phyloP scores from a whole-genome alignment of 2,888 invertebrate species.

The Nipponacmea schrenckii region DNA sequence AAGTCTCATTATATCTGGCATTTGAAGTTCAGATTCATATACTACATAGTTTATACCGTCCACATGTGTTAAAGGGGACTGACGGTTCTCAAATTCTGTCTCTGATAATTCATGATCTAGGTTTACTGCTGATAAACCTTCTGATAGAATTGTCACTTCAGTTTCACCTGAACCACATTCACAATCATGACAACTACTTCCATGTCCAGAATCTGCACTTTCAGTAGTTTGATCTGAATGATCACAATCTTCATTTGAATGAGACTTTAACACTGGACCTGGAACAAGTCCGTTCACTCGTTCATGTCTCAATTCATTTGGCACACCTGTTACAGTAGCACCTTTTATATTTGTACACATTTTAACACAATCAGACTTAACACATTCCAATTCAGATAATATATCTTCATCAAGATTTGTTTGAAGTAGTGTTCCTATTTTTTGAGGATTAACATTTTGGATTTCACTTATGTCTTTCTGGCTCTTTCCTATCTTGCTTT shows the following conservation, averaged over 20 bases:
- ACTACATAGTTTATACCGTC: slow-evolving; percentile 66
- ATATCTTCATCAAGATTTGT: background rate
- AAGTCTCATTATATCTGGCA: slow-evolving; percentile 98
- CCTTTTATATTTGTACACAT: background rate
- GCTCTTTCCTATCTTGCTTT: no score
- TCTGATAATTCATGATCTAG: slow-evolving; percentile 1
- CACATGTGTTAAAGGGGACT: slow-evolving; percentile 21
- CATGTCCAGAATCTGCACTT: slow-evolving; percentile 29
- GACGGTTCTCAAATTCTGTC: background rate
- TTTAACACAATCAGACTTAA: slow-evolving; percentile 15
- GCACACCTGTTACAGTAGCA: background rate
- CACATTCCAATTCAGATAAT: slow-evolving; percentile 6
- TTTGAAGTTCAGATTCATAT: slow-evolving; percentile 95
- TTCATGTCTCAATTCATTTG: slow-evolving; percentile 33
- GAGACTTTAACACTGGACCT: slow-evolving; percentile 23
- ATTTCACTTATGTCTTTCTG: no score
- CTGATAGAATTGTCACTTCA: slow-evolving; percentile 16
- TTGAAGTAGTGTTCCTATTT: slow-evolving; percentile 1
- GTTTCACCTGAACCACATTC: slow-evolving; percentile 20
- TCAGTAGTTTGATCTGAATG: slow-evolving; percentile 15
- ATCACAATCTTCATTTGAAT: slow-evolving; percentile 20
- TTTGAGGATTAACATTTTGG: background rate
- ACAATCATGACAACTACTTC: slow-evolving; percentile 31
- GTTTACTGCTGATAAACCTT: slow-evolving; percentile 10
- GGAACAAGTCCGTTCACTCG: slow-evolving; percentile 41